Evolutionary conservation across 2,113 vertebrate species (phyloP).

Genomic region (Nothoprocta pentlandii): DNA sequence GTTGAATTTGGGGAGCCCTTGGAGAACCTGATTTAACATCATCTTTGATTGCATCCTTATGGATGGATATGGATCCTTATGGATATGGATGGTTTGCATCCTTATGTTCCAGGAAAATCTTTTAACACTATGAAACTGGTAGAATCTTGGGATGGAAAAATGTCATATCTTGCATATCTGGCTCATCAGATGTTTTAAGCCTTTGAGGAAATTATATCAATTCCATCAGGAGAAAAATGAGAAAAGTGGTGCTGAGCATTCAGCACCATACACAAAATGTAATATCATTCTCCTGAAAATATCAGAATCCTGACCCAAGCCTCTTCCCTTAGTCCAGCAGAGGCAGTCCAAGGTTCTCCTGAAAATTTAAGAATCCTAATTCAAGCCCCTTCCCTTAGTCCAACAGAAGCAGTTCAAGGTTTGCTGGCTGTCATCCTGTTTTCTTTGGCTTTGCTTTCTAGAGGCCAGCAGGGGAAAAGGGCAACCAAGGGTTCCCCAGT

Average conservation of each 20-base stretch:
- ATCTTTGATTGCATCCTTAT: background rate
- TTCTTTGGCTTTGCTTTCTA: background rate
- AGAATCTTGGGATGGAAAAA: background rate
- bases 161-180: slow-evolving; percentile 39
- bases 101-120: background rate
- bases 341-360: background rate
- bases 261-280: background rate
- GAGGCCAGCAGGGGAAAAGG: fast-evolving
- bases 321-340: background rate
- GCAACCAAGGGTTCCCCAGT: fast-evolving
- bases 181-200: slow-evolving; percentile 30
- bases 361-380: background rate
- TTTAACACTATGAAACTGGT: background rate
- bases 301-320: background rate
- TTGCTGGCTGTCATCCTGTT: background rate
- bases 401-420: background rate
- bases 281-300: background rate
- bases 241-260: slow-evolving; percentile 1
- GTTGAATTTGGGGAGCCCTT: background rate
- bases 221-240: slow-evolving; percentile 22
- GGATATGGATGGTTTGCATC: background rate
- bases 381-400: background rate
- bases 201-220: slow-evolving; percentile 48
- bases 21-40: background rate
- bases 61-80: no score